phyloP scores from a whole-genome alignment of 1,140 invertebrate genomes.

The Drosophila yakuba region DNA sequence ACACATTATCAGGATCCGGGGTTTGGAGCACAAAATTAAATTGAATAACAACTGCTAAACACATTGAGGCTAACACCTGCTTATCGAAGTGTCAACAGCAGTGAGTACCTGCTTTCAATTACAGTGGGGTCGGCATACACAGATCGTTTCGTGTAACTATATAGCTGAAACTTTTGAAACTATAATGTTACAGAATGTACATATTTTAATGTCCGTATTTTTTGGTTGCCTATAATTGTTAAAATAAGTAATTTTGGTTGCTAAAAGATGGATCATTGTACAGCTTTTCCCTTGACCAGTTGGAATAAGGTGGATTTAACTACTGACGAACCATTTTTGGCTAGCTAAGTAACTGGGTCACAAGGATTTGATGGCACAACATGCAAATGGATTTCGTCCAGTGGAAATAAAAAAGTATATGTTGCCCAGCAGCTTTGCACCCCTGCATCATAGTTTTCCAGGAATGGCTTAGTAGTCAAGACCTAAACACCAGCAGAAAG shows the following conservation, averaged over 20 bases:
- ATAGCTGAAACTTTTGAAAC: too few relatives aligned
- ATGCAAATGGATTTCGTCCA: constrained; percentile 29
- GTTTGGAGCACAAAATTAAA: constrained; percentile 21
- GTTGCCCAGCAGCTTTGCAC: constrained; percentile 10
- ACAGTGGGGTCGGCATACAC: neutral
- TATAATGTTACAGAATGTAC: too few relatives aligned
- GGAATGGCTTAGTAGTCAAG: neutral
- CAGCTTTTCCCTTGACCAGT: neutral
- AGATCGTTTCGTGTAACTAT: too few relatives aligned
- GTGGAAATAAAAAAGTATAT: neutral
- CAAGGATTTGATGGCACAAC: constrained; percentile 29
- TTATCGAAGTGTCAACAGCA: constrained; percentile 22
- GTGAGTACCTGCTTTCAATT: neutral
- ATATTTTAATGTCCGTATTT: neutral
- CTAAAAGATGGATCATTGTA: neutral
- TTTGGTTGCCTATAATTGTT: too few relatives aligned
- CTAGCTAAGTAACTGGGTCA: constrained; percentile 29
- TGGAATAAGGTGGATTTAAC: neutral
- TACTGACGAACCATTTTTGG: constrained; percentile 28
- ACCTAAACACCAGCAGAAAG: constrained; percentile 2
- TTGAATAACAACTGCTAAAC: constrained; percentile 19
- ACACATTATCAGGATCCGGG: neutral
- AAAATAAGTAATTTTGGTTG: neutral
- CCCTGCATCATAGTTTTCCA: neutral
- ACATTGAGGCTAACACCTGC: constrained; percentile 15